Percentiles rank a stretch among this genome's conserved stretches.
Evolutionary conservation across 2,113 vertebrate genomes (phyloP).

Genomic region (Otolemur garnettii): DNA sequence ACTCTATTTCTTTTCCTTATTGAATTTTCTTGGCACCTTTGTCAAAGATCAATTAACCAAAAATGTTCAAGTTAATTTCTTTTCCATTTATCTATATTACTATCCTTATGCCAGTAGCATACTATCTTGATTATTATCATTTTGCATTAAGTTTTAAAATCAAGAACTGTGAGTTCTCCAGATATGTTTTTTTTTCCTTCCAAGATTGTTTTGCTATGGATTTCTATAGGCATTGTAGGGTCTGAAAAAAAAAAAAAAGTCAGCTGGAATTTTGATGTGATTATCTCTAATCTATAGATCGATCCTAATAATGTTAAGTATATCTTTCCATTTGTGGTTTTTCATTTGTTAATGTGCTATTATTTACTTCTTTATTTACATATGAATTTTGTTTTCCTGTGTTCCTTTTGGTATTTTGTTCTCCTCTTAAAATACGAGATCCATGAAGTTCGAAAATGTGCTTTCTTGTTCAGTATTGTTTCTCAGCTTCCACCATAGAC

Average conservation of each 20-base stretch:
- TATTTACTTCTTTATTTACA: background rate
- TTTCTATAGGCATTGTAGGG: conserved; percentile 3
- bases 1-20: background rate
- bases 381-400: background rate
- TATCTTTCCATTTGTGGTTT: background rate
- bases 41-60: background rate
- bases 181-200: background rate
- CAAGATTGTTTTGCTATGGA: background rate
- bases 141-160: conserved; percentile 30
- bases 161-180: background rate
- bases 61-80: background rate
- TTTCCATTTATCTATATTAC: background rate
- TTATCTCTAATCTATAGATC: background rate
- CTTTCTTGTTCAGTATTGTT: background rate
- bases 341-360: background rate
- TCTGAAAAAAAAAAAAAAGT: too few species aligned
- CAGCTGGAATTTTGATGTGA: background rate
- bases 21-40: background rate
- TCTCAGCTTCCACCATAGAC: background rate
- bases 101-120: background rate
- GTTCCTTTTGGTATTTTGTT: background rate
- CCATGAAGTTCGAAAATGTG: background rate
- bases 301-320: background rate
- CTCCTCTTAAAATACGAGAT: background rate
- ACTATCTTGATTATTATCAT: background rate